These are phyloP conservation scores for Cochlearius cochlearius DNA, from an alignment of 2,113 vertebrate species.

Conservation along the genomic window DNA sequence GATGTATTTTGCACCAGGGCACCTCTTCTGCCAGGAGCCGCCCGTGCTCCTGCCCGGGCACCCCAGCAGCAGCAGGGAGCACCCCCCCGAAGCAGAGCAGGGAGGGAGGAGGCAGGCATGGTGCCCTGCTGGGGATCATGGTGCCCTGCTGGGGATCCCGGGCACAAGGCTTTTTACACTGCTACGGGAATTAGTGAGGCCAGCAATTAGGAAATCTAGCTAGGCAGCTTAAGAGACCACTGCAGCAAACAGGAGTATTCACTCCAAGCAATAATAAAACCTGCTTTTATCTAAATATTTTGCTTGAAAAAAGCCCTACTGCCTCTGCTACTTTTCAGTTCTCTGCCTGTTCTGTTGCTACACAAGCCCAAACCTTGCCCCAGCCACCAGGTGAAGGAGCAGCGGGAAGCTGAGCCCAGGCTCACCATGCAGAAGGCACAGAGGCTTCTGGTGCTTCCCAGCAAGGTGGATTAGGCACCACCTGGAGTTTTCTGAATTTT, in stretches of 20 bases:
- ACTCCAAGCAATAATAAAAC: neutral
- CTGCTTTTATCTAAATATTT: neutral
- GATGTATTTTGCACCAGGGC: neutral
- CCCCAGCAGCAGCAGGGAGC: fast-evolving
- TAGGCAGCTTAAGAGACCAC: neutral
- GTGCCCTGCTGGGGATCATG: fast-evolving
- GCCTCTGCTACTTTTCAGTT: neutral
- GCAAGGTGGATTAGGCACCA: neutral
- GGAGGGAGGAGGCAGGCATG: neutral
- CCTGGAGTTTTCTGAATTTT: neutral
- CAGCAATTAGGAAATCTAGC: neutral
- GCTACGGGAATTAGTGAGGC: neutral
- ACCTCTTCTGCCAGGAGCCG: neutral
- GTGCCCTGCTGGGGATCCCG: neutral
- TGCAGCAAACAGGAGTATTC: fast-evolving
- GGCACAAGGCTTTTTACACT: fast-evolving
- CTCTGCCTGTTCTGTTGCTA: neutral
- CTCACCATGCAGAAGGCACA: neutral
- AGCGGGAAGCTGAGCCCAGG: fast-evolving
- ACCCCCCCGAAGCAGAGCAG: fast-evolving
- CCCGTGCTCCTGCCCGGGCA: neutral
- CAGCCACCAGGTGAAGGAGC: neutral
- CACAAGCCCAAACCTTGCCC: neutral
- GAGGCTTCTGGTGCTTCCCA: neutral
- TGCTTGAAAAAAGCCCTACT: neutral